These are phyloP conservation scores for Alauda arvensis DNA, from an alignment of 2,797 vertebrate species.

Conservation along the genomic window DNA sequence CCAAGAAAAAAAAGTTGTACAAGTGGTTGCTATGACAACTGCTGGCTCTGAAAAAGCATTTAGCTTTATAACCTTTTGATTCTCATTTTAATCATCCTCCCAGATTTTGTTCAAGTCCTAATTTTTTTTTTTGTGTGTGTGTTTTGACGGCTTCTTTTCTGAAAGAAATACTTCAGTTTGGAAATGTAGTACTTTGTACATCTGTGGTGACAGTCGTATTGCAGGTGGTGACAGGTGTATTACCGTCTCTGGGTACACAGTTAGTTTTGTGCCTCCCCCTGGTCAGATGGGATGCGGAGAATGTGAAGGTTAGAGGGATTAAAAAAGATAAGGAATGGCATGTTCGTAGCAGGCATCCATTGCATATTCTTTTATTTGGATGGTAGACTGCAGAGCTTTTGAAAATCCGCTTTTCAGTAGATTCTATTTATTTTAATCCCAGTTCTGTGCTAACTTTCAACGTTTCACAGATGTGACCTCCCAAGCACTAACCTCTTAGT, in stretches of 20 bases:
- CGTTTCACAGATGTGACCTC: not conserved
- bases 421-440: not conserved
- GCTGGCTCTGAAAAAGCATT: conserved; percentile 36
- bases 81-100: conserved; percentile 28
- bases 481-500: not conserved
- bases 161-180: not conserved
- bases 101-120: conserved; percentile 31
- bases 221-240: not conserved
- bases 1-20: conserved; percentile 29
- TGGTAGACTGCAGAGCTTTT: not conserved
- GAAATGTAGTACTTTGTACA: not conserved
- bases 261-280: not conserved
- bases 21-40: conserved; percentile 31
- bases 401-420: not conserved
- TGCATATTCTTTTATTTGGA: not conserved
- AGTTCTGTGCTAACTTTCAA: not conserved
- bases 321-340: not conserved
- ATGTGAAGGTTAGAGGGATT: not conserved
- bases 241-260: not conserved
- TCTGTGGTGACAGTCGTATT: not conserved
- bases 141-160: not conserved
- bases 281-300: not conserved
- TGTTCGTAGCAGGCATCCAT: not conserved
- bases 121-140: not conserved
- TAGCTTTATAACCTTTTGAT: conserved; percentile 43